Evolutionary conservation across 1,140 invertebrate species (phyloP), one percentile per base, ranked within the genome.

Genomic region (Papilio xuthus): DNA sequence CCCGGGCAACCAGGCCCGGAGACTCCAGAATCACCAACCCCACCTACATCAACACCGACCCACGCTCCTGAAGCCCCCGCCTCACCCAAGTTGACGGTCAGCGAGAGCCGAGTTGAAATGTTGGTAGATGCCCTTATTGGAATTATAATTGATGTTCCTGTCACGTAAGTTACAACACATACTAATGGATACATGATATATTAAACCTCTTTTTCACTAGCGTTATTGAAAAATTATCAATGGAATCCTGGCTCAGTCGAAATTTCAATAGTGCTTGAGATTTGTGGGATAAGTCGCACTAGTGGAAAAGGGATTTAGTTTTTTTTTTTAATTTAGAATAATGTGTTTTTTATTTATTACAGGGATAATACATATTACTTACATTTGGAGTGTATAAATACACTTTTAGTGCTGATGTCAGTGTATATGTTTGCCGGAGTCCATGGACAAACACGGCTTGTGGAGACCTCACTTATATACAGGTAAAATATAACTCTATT

Each of bases 301-400:
- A 37, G 32, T 37, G 32, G 32, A 37, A 37, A 37, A 37, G 32
- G 32, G 32, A 37, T 37, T 7, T 37, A 37, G 0, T 37, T 37
- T 37, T 37, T 37, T 37, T 37, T 37, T 37, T 37, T 1, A 3
- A 37, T 37, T 37, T 1, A 37, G 32, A 37, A 37, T 6, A 37
- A 37, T 37, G 7, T 42, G 82, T 79, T 75, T 75, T 80, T 77
- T 60, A 88, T 82, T 89, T 81, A 77, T 95, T 95, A 44, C 91
- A 98, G 97, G 81, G 97, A 98, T 89, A 96, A 96, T 84, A 99
- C 98, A 41, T 98, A 99, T 93, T 96, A 96, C 56, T 94, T 99
- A 47, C 98, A 98, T 84, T 90, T 98, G 80, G 98, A 99, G 92
- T 96, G 97, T 47, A 95, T 99, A 56, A 99, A 98, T 90, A 97